phyloP scores from a whole-genome alignment of 2,797 vertebrate species.

The Moxostoma hubbsi region DNA sequence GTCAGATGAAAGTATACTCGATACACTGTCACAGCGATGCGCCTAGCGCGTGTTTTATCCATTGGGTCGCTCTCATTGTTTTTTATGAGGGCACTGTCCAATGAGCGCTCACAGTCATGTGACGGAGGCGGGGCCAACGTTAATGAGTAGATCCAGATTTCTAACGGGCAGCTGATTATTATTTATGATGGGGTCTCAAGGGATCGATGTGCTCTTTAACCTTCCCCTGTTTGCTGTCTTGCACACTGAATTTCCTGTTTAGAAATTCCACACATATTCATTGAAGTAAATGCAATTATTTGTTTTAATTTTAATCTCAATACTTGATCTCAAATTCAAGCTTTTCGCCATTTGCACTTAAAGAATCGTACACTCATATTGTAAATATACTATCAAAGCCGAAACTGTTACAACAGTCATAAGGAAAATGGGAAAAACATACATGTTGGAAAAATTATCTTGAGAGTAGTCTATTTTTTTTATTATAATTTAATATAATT shows the following conservation, averaged over 20 bases:
- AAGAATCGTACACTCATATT: no score
- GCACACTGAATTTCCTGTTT: not conserved
- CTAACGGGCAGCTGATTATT: slow-evolving; percentile 45
- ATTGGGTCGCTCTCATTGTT: slow-evolving; percentile 52
- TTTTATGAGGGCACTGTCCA: slow-evolving; percentile 61
- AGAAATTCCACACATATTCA: not conserved
- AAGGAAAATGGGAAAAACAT: no score
- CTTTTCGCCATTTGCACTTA: no score
- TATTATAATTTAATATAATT: no score
- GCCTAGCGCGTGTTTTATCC: slow-evolving; percentile 61
- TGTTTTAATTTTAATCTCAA: not conserved
- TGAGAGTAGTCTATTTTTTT: no score
- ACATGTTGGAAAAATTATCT: no score
- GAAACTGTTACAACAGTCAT: no score
- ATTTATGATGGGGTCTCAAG: slow-evolving; percentile 30
- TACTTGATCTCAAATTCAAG: not conserved
- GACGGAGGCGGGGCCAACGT: slow-evolving; percentile 53
- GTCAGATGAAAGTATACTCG: slow-evolving; percentile 31
- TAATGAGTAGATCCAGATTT: slow-evolving; percentile 47
- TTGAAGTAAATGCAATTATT: not conserved
- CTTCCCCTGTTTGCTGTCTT: slow-evolving; percentile 10
- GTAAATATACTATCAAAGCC: no score
- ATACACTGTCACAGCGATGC: slow-evolving; percentile 44
- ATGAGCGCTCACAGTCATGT: slow-evolving; percentile 54
- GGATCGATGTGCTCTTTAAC: slow-evolving; percentile 34